Percentiles rank a stretch among this genome's conserved stretches.
Evolutionary conservation across 2,888 invertebrate genomes (phyloP).

Genomic region (Eristalis pertinax): DNA sequence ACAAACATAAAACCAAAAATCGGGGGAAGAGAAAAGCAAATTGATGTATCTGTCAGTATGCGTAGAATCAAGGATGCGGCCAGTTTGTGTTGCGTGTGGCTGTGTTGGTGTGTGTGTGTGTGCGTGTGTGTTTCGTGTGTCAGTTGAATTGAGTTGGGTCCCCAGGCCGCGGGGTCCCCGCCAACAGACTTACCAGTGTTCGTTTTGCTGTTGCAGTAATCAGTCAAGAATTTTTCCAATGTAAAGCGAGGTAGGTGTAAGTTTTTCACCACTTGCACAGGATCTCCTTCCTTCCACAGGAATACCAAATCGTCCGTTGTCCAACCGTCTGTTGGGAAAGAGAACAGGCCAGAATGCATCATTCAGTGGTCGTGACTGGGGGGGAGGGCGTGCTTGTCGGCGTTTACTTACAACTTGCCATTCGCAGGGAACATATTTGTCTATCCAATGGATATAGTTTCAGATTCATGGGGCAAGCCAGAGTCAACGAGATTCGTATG

Average conservation of each 20-base stretch:
- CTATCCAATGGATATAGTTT: constrained; percentile 98
- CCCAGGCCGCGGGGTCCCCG: neutral
- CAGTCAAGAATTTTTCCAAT: constrained; percentile 95
- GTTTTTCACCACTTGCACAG: constrained; percentile 97
- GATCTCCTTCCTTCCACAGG: constrained; percentile 97
- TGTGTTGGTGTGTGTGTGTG: neutral
- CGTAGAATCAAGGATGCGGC: neutral
- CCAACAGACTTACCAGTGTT: constrained; percentile 89
- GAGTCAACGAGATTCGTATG: constrained; percentile 96
- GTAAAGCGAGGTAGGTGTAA: constrained; percentile 97
- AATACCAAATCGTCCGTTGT: constrained; percentile 98
- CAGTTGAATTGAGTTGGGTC: too few relatives aligned
- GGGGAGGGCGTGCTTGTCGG: neutral
- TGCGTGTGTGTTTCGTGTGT: neutral
- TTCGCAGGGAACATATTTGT: constrained; percentile 95
- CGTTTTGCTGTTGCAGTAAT: constrained; percentile 98
- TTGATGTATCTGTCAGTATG: constrained; percentile 57
- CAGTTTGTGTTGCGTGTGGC: neutral
- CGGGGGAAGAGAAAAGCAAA: constrained; percentile 50
- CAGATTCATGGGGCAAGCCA: constrained; percentile 98
- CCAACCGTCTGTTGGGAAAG: constrained; percentile 91
- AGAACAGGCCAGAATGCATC: neutral
- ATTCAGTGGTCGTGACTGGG: neutral
- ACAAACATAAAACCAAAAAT: too few relatives aligned
- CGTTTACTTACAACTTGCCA: constrained; percentile 97